Base-by-base conservation (phyloP, 1,140 invertebrate genomes). In the Magallana gigas region DNA sequence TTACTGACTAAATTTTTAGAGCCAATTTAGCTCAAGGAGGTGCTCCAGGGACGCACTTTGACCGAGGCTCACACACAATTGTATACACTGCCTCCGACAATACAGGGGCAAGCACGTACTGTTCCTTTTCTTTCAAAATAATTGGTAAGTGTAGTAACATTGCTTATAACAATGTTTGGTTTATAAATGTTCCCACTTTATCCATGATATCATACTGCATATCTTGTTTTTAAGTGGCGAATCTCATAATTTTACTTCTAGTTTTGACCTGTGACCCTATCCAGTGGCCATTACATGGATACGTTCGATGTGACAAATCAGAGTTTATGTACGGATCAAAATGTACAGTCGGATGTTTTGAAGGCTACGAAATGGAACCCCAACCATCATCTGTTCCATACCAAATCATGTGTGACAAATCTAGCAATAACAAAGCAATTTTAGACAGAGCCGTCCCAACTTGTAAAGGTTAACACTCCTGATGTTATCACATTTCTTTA, bases 261-360 rank as follows among this genome's bases (percentile, higher is more conserved):
- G 84, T 85, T 68, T 2, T 48, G 9, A 71, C 60, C 8, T 85
- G 84, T 18, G 57, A 71, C 18, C 62, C 84, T 4, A 48, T 85
- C 6, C 11, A 36, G n/a, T 48, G 62, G 18, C 84, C 62, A 48
- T 8, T 56, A 1, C 8, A 71, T 85, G 84, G 84, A 0, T 71
- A 68, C 48, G 84, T 85, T 14, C 60, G 57, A 16, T 85, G 84
- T 48, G 84, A 71, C 12, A 68, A 85, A 23, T 57, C 84, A 11
- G 84, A 85, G 11, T 68, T 62, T 8, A 57, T 85, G 57, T 36
- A 57, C 18, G 84, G 84, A 85, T 71, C 84, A 57, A 56, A 68
- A 23, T 85, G 84, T 23, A 23, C 11, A 18, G 60, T 68, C 18
- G 64, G 84, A 5, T 85, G 84, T 85, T 56, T 71, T 68, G 84